phyloP scores from a whole-genome alignment of 2,113 vertebrate species.

The Python bivittatus region DNA sequence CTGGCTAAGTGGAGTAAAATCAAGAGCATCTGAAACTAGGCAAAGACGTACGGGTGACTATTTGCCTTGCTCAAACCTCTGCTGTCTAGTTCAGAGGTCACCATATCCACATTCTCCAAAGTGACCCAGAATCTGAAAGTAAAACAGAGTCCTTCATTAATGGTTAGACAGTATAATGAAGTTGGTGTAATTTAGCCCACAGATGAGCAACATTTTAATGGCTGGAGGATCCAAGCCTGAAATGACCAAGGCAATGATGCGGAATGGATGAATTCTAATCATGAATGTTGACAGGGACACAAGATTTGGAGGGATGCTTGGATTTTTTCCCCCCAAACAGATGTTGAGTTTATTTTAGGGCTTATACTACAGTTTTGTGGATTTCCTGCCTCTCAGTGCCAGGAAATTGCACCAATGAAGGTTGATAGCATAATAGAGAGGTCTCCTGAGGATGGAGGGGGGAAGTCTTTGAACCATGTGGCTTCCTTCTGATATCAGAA shows the following conservation, averaged over 20 bases:
- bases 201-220: background rate
- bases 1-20: background rate
- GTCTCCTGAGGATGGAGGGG: background rate
- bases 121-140: background rate
- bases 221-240: background rate
- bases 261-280: background rate
- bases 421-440: background rate
- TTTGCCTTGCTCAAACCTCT: background rate
- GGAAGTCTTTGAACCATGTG: background rate
- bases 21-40: accelerated
- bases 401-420: background rate
- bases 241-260: background rate
- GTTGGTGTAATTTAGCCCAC: background rate
- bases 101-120: background rate
- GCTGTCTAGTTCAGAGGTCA: background rate
- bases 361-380: background rate
- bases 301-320: background rate
- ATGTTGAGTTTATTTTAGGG: background rate
- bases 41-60: background rate
- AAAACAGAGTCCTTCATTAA: background rate
- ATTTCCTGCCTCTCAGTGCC: background rate
- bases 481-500: background rate
- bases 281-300: background rate
- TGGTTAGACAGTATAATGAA: background rate
- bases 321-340: background rate